Evolutionary conservation across 30 jellyfish, hydroid and myxozoan species (phyloP), one percentile per base, ranked within the genome.

Genomic region (Catostylus mosaicus): DNA sequence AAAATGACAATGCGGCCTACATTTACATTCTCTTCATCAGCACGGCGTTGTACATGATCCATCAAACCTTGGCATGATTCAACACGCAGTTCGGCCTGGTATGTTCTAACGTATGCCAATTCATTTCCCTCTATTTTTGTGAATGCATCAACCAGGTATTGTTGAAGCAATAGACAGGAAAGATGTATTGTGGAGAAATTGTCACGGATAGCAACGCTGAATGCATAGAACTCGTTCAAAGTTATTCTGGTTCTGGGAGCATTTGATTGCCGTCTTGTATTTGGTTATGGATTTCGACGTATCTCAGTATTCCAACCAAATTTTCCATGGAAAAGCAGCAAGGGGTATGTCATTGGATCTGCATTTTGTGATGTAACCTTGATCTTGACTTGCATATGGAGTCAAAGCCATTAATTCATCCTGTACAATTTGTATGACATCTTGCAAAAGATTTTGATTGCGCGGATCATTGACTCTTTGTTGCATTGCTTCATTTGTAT

Each of bases 91-190:
- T 65, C 67, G 35, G 63, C 71, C 67, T 89, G 94, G 43, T 88
- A 62, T 19, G 68, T 45, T n/a, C 94, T 33, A 19, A 82, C 70
- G 82, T 62, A 89, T 16, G 30, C 30, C 26, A 84, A 81, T 33
- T 76, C 72, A 22, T 82, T 81, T 23, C 88, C 90, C 52, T 90
- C 96, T n/a, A n/a, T n/a, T n/a, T n/a, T n/a, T n/a, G n/a, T n/a
- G n/a, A n/a, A n/a, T n/a, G n/a, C n/a, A n/a, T n/a, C n/a, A n/a
- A n/a, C n/a, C n/a, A n/a, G n/a, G n/a, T n/a, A n/a, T n/a, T n/a
- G n/a, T n/a, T n/a, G 97, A 65, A 78, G 34, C 26, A 89, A 18
- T 22, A 40, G 76, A 22, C 91, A 20, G 68, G 84, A 77, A 50
- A 20, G 24, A 46, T 18, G 63, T 1, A 77, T 43, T 16, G 96